Evolutionary conservation across 2,888 invertebrate genomes (phyloP), one percentile per base, ranked within the genome.

Genomic region (Tubulanus polymorphus): DNA sequence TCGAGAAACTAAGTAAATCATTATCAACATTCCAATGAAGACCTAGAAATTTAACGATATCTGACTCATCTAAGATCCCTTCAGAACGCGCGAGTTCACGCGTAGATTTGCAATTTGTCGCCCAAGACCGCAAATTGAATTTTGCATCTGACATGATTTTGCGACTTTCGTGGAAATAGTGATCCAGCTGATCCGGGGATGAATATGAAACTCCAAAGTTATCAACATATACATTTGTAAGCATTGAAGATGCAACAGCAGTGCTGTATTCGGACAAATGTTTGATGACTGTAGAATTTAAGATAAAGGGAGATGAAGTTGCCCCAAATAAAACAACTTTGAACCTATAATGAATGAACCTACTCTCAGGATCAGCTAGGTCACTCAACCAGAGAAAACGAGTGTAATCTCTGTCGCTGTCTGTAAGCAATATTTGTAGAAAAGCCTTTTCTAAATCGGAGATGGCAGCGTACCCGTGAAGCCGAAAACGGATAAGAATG

Each of bases 371-470:
- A 26, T 51, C 54, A n/a, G n/a, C n/a, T n/a, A n/a, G n/a, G n/a
- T n/a, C n/a, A n/a, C n/a, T n/a, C n/a, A n/a, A n/a, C 59, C 59
- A 59, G 12, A 60, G 23, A 27, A 57, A 60, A 10, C 57, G 41
- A 25, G 51, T 57, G n/a, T 55, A 57, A 59, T 57, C 53, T 25
- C 49, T 50, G 37, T 60, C 54, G 26, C 29, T 48, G 45, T 35
- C 37, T 23, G 20, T 20, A 5, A 54, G 51, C 15, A 12, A 37
- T 2, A 64, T 64, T 32, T 56, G 56, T 25, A 60, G 29, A 46
- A 56, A 60, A 1, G 56, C 62, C 48, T 54, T 63, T 20, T 51
- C 49, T 27, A 53, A 51, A 56, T 63, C 62, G 3, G 59, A 54
- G 1, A 50, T 56, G 6, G 61, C 26, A 15, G 57, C 63, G 41